Conservation (phyloP, 2,113 vertebrate genomes). For the Gavialis gangeticus region DNA sequence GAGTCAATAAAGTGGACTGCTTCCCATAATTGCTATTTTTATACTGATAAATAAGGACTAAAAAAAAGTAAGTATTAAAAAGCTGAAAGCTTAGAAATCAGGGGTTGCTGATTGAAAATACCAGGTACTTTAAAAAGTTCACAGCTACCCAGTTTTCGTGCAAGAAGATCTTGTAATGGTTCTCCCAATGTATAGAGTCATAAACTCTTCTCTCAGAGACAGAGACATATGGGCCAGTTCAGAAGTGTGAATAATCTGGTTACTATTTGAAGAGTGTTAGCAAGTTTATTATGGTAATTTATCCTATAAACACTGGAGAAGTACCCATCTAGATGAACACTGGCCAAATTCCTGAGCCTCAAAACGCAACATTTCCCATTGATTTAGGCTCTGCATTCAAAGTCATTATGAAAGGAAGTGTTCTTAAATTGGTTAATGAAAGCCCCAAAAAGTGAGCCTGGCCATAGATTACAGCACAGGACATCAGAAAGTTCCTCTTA, state of each 20-base stretch:
- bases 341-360: neutral
- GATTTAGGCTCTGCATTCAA: neutral
- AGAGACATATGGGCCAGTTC: accelerated
- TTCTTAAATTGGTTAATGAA: accelerated
- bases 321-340: neutral
- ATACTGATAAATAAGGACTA: neutral
- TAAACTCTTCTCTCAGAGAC: too few species aligned
- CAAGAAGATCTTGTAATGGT: too few species aligned
- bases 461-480: accelerated
- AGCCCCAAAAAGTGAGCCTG: accelerated
- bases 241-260: neutral
- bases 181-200: too few species aligned
- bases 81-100: too few species aligned
- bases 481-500: accelerated
- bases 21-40: neutral
- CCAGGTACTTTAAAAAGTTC: too few species aligned
- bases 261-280: neutral
- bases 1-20: neutral
- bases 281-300: neutral
- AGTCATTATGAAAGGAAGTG: neutral
- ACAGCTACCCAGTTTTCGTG: too few species aligned
- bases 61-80: neutral
- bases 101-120: too few species aligned
- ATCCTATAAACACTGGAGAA: neutral
- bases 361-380: neutral